Conservation (phyloP, 2,797 vertebrate species). For the Holocentrus rufus region DNA sequence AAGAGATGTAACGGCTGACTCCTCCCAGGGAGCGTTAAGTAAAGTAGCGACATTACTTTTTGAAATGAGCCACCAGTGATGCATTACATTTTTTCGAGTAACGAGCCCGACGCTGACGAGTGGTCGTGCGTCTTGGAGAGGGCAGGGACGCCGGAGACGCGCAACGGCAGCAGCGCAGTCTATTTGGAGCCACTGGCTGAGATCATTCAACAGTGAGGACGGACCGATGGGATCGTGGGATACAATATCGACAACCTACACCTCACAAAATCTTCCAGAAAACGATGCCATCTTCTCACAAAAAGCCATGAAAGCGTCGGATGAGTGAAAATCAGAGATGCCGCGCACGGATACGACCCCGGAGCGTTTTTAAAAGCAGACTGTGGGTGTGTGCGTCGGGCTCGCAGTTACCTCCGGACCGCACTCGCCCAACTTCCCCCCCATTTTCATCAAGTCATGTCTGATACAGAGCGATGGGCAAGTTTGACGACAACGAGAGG, state of each 20-base stretch:
- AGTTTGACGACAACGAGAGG: constrained; percentile 95
- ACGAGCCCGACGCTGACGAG: constrained; percentile 57
- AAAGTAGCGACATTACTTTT: neutral
- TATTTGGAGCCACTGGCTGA: constrained; percentile 56
- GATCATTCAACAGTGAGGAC: constrained; percentile 51
- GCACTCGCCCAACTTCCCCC: constrained; percentile 64
- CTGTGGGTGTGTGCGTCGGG: constrained; percentile 64
- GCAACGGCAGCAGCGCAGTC: constrained; percentile 54
- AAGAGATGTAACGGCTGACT: neutral
- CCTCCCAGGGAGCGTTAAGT: neutral
- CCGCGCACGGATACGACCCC: constrained; percentile 44
- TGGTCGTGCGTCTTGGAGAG: constrained; percentile 72
- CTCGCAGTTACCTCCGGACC: constrained; percentile 65
- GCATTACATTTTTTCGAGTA: constrained; percentile 26
- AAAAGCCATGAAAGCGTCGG: constrained; percentile 36
- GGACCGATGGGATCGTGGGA: constrained; percentile 23
- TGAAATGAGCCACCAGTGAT: neutral
- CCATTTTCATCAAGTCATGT: constrained; percentile 87
- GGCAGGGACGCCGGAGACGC: constrained; percentile 63
- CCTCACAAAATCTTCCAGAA: neutral
- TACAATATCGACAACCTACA: constrained; percentile 8
- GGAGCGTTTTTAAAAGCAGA: constrained; percentile 38
- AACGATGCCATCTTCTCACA: constrained; percentile 33
- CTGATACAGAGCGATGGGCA: constrained; percentile 93
- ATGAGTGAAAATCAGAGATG: constrained; percentile 47